phyloP scores from a whole-genome alignment of 2,797 vertebrate genomes.

The Nasua narica region DNA sequence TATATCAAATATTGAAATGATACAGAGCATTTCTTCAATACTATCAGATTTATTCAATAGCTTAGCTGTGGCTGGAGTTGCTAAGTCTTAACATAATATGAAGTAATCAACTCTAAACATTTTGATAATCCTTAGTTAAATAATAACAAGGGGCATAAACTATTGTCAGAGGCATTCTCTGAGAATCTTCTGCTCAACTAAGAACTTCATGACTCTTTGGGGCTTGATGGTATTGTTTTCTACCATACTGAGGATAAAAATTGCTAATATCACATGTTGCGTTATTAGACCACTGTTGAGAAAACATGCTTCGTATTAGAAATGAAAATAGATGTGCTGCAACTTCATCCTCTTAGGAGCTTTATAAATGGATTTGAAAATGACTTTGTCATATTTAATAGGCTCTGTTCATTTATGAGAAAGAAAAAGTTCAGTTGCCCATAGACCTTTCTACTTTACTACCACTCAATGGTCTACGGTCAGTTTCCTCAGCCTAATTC shows the following conservation, averaged over 20 bases:
- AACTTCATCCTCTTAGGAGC: background rate
- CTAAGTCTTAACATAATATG: background rate
- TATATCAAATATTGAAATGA: background rate
- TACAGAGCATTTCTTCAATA: background rate
- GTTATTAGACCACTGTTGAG: slow-evolving; percentile 18
- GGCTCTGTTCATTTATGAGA: background rate
- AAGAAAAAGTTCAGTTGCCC: background rate
- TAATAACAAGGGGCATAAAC: background rate
- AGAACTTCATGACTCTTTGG: background rate
- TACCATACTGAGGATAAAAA: background rate
- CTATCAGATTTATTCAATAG: background rate
- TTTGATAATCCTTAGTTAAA: slow-evolving; percentile 27
- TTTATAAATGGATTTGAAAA: slow-evolving; percentile 41
- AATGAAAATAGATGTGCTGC: slow-evolving; percentile 10
- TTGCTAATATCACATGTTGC: background rate
- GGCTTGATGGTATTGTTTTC: background rate
- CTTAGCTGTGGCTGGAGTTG: background rate
- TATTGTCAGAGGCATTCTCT: background rate
- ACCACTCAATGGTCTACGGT: background rate
- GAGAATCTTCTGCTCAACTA: background rate
- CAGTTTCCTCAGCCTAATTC: background rate
- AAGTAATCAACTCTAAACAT: background rate
- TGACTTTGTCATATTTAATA: slow-evolving; percentile 49
- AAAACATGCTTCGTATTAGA: slow-evolving; percentile 7
- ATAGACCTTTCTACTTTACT: background rate